Evolutionary conservation across 1,140 invertebrate species (phyloP).

Genomic region (Drosophila santomea): DNA sequence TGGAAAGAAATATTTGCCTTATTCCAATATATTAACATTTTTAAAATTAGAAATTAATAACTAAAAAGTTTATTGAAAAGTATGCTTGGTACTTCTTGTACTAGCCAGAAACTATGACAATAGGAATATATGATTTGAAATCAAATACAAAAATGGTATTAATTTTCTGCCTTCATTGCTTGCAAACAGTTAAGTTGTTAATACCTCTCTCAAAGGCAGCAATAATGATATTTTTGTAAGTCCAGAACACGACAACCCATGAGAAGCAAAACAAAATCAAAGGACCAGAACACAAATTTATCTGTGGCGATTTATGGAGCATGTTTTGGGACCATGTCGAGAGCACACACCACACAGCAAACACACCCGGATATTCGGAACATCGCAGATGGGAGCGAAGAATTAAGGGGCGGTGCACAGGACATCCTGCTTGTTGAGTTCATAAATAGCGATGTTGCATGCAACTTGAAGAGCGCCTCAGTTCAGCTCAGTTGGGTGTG

Average conservation of each 20-base stretch:
- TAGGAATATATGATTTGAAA: no score
- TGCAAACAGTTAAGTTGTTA: background rate
- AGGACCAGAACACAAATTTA: conserved; percentile 69
- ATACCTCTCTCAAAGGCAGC: conserved; percentile 3
- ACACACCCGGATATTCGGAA: background rate
- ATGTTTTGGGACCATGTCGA: conserved; percentile 59
- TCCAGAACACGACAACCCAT: conserved; percentile 20
- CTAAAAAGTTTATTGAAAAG: no score
- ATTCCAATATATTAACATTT: no score
- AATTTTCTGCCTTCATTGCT: background rate
- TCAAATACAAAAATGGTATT: no score
- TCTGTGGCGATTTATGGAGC: conserved; percentile 75
- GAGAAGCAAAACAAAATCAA: conserved; percentile 65
- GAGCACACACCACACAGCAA: conserved; percentile 5
- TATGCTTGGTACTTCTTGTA: no score
- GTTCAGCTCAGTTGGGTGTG: conserved; percentile 26
- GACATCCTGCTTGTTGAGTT: conserved; percentile 65
- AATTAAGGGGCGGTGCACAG: conserved; percentile 31
- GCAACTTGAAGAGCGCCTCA: conserved; percentile 58
- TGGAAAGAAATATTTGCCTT: no score
- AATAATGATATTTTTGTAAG: conserved; percentile 66
- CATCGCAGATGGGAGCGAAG: conserved; percentile 8
- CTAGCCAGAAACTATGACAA: no score
- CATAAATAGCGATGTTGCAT: conserved; percentile 81
- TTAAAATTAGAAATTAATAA: no score